phyloP scores from a whole-genome alignment of 1,140 invertebrate genomes.

The Platyscapa corneri region DNA sequence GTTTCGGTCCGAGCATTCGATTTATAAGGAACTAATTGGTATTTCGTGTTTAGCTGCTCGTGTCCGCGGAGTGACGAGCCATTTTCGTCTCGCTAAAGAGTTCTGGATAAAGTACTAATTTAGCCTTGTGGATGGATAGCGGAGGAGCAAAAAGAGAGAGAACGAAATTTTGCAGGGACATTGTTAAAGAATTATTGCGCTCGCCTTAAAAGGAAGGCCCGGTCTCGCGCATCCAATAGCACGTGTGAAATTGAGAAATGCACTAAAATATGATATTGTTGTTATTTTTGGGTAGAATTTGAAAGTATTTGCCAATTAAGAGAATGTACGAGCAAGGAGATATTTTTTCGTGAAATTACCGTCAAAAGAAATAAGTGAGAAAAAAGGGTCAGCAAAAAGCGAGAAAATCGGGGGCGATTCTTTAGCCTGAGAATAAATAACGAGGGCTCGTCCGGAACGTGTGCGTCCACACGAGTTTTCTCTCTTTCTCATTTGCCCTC shows the following conservation, averaged over 20 bases:
- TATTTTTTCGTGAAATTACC: slow-evolving; percentile 46
- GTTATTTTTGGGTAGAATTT: slow-evolving; percentile 1
- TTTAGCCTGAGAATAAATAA: slow-evolving; percentile 69
- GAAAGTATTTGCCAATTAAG: slow-evolving; percentile 40
- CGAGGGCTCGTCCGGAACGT: slow-evolving; percentile 64
- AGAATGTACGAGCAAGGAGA: slow-evolving; percentile 1
- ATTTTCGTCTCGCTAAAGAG: too few relatives aligned
- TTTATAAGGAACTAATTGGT: too few relatives aligned
- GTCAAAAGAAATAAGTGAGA: slow-evolving; percentile 48
- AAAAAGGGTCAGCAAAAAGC: slow-evolving; percentile 42
- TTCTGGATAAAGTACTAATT: too few relatives aligned
- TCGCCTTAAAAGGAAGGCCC: not conserved
- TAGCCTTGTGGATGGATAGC: too few relatives aligned
- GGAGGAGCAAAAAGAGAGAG: too few relatives aligned
- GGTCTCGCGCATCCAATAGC: too few relatives aligned
- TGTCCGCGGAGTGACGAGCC: too few relatives aligned
- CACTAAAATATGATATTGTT: not conserved
- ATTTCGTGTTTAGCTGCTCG: too few relatives aligned
- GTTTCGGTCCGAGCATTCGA: too few relatives aligned
- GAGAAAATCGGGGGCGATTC: slow-evolving; percentile 59
- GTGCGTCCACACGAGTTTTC: slow-evolving; percentile 52
- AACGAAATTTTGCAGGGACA: too few relatives aligned
- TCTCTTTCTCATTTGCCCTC: slow-evolving; percentile 37
- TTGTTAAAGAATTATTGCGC: not conserved
- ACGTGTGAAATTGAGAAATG: slow-evolving; percentile 20